A percentile compares a stretch with the other conserved stretches of the same genome.
These are phyloP conservation scores for Tetragonula carbonaria DNA, from an alignment of 2,888 invertebrate species.

Conservation along the genomic window DNA sequence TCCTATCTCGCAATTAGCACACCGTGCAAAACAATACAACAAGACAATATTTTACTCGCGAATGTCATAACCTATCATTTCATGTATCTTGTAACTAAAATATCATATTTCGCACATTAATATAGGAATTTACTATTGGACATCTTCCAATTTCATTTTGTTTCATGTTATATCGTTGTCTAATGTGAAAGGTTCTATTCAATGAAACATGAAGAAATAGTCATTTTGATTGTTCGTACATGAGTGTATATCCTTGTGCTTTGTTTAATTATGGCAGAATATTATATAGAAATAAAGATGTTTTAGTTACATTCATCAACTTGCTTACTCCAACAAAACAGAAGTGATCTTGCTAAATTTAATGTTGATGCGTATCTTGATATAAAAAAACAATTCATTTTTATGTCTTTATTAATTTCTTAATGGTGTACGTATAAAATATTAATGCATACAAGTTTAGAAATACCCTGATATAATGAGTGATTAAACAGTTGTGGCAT, in stretches of 20 bases:
- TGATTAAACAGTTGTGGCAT: neutral
- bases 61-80: constrained; percentile 63
- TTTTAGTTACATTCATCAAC: constrained; percentile 35
- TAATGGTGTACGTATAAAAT: neutral
- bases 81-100: constrained; percentile 10
- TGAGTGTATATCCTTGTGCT: constrained; percentile 46
- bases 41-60: constrained; percentile 19
- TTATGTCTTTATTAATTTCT: neutral
- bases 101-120: constrained; percentile 2
- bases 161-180: no score
- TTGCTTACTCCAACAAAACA: constrained; percentile 16
- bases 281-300: constrained; percentile 33
- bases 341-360: neutral
- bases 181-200: neutral
- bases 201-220: constrained; percentile 4
- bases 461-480: neutral
- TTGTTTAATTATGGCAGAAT: constrained; percentile 52
- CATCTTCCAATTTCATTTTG: neutral
- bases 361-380: neutral
- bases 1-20: neutral
- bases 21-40: neutral
- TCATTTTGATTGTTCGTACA: constrained; percentile 23
- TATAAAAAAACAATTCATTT: neutral
- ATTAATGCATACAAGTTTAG: neutral
- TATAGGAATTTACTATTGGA: neutral